Evolutionary conservation across 2,797 vertebrate genomes (phyloP), one percentile per base, ranked within the genome.

Genomic region (Pseudochaenichthys georgianus): DNA sequence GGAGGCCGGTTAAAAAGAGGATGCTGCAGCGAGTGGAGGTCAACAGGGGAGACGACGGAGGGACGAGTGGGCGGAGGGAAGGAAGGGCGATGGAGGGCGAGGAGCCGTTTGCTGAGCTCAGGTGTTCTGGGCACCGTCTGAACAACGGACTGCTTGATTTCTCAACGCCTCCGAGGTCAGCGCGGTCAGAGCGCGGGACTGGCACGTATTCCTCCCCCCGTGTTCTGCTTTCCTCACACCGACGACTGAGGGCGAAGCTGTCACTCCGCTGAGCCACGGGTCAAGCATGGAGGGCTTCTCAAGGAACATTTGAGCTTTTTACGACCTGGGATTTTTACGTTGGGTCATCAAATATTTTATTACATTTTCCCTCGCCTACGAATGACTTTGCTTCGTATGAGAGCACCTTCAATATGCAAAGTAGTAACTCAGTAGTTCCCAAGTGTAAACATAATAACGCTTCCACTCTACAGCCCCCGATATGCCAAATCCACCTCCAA

Each of bases 71-170:
- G 54, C 63, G 60, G 67, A 60, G 19, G 52, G 51, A 31, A 57
- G 67, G 73, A 81, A 75, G 73, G 81, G 82, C 28, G 6, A 19
- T 34, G 45, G 64, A 84, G 81, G 76, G 52, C 47, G 47, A 77
- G 76, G 31, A 69, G 73, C 84, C 71, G 74, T 84, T 81, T 91
- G 87, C 86, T 90, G 89, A 89, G 85, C 81, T 90, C 78, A 85
- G 78, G 84, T 86, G 84, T 89, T 88, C 85, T 42, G 53, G 78
- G 9, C 72, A n/a, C 86, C 61, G 79, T 84, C 85, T 75, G 31
- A 88, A 87, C 85, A 85, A 87, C 87, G 71, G 52, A 48, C 45
- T 48, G 12, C 81, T 84, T 87, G 88, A 88, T 86, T 88, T 84
- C 75, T 83, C 53, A 10, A 34, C 59, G 4, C 68, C 75, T 70